Conservation (phyloP, 1,140 invertebrate species). For the Himalopsyche phryganea region DNA sequence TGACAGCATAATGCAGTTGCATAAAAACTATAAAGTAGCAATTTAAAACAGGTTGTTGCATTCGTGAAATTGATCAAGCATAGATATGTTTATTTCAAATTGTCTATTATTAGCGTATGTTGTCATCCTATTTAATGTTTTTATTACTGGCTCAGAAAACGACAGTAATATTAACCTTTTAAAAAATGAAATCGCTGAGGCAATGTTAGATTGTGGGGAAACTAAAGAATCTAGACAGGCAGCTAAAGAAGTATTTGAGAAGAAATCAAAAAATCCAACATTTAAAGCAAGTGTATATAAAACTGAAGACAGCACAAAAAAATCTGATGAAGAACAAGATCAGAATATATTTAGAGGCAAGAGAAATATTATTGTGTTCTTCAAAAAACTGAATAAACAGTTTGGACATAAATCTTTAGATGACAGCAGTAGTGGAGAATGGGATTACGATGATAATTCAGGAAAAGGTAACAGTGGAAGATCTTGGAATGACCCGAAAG, state of each 20-base stretch:
- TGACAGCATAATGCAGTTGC: no score
- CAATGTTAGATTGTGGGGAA: conserved; percentile 26
- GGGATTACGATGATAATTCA: conserved; percentile 18
- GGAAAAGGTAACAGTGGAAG: not conserved
- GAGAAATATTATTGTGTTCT: not conserved
- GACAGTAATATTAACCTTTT: conserved; percentile 17
- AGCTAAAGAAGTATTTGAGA: conserved; percentile 17
- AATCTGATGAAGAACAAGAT: not conserved
- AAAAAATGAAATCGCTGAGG: conserved; percentile 26
- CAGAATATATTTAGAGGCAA: not conserved
- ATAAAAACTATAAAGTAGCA: no score
- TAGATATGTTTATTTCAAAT: no score
- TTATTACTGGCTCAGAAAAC: no score
- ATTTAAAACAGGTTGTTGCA: no score
- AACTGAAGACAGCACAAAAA: not conserved
- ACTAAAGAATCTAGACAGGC: conserved; percentile 3
- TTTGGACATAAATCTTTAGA: not conserved
- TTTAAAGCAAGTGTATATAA: not conserved
- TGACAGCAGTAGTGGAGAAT: conserved; percentile 20
- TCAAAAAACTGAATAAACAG: not conserved
- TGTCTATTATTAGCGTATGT: no score
- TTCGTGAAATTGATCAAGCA: no score
- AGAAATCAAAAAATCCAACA: conserved; percentile 4
- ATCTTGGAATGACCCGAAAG: conserved; percentile 19
- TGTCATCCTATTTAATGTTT: no score